Evolutionary conservation across 2,888 invertebrate species (phyloP).

Genomic region (Mellilla xanthometata): DNA sequence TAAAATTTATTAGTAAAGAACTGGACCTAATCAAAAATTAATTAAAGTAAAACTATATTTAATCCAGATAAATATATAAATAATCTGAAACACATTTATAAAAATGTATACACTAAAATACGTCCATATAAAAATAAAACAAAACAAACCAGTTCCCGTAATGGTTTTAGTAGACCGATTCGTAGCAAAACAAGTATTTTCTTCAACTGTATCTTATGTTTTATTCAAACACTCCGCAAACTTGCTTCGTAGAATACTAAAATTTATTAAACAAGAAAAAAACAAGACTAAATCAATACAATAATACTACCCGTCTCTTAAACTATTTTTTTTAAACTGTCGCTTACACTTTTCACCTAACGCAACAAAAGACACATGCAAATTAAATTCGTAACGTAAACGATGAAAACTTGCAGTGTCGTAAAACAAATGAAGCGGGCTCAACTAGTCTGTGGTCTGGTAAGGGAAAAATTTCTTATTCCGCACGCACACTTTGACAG

Average conservation of each 20-base stretch:
- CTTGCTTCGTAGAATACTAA: constrained; percentile 38
- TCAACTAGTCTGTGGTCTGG: constrained; percentile 53
- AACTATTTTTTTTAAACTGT: too few species aligned
- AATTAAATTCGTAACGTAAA: background rate
- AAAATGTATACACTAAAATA: too few species aligned
- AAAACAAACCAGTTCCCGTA: constrained; percentile 21
- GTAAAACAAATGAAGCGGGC: constrained; percentile 32
- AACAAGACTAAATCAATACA: too few species aligned
- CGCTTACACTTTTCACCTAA: constrained; percentile 21
- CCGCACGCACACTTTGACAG: constrained; percentile 69
- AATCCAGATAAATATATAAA: too few species aligned
- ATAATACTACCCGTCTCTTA: too few species aligned
- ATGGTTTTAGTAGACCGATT: constrained; percentile 33
- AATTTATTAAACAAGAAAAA: constrained; percentile 28
- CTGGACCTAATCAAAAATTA: too few species aligned
- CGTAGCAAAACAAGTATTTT: constrained; percentile 45
- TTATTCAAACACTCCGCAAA: constrained; percentile 45
- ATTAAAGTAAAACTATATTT: too few species aligned
- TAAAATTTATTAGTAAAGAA: too few species aligned
- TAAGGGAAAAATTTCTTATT: constrained; percentile 68
- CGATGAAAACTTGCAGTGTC: constrained; percentile 38
- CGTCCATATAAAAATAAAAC: too few species aligned
- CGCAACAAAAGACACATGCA: constrained; percentile 32
- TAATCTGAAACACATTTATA: too few species aligned
- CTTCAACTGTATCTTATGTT: constrained; percentile 41